phyloP scores from a whole-genome alignment of 2,113 vertebrate genomes.

The Hiodon tergisus region DNA sequence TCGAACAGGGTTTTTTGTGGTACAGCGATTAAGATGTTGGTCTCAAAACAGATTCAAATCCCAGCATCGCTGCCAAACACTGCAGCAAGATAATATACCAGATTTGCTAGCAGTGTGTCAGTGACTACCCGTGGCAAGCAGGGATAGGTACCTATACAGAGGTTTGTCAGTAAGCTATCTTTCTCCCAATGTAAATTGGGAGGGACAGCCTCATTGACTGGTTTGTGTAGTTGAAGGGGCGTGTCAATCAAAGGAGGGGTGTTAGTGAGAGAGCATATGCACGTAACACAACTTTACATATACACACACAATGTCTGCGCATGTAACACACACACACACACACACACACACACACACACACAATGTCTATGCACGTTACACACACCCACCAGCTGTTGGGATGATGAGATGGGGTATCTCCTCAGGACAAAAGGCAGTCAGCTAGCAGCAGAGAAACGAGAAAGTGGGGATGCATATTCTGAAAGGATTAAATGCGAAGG shows the following conservation, averaged over 20 bases:
- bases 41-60: not conserved
- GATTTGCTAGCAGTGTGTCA: no score
- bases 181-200: constrained; percentile 34
- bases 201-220: constrained; percentile 47
- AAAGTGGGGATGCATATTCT: not conserved
- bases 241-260: not conserved
- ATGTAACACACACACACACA: no score
- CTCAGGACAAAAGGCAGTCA: not conserved
- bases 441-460: not conserved
- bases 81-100: no score
- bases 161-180: not conserved
- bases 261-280: not conserved
- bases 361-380: not conserved
- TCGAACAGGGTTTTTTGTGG: not conserved
- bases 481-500: not conserved
- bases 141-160: no score
- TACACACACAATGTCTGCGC: not conserved
- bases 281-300: not conserved
- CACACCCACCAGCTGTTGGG: not conserved
- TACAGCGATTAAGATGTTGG: not conserved
- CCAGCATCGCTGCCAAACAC: no score
- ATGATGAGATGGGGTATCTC: not conserved
- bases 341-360: no score
- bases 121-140: no score
- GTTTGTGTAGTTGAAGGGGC: constrained; percentile 18